These are phyloP conservation scores for Leptopilina boulardi DNA, from an alignment of 1,140 invertebrate genomes.

Conservation along the genomic window DNA sequence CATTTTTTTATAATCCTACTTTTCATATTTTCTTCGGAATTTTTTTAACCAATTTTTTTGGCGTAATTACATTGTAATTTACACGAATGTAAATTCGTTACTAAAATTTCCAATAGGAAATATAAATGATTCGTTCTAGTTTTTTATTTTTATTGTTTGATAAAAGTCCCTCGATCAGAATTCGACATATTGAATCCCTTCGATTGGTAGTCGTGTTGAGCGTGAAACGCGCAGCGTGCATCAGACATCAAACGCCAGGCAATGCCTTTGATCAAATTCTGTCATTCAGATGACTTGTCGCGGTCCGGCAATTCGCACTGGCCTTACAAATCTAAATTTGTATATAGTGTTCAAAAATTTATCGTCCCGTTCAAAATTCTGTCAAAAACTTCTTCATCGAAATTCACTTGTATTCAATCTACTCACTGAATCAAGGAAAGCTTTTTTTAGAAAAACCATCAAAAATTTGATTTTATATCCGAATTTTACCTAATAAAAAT, in stretches of 20 bases:
- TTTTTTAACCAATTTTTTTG: no score
- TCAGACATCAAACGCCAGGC: constrained; percentile 27
- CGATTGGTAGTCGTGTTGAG: neutral
- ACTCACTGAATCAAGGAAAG: no score
- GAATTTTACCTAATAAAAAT: no score
- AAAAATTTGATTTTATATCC: no score
- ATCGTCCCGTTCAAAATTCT: neutral
- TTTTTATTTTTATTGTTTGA: neutral
- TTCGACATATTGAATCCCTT: neutral
- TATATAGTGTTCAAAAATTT: neutral
- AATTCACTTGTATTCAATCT: neutral
- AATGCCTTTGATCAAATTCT: constrained; percentile 19
- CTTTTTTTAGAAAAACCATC: no score
- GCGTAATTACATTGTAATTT: no score
- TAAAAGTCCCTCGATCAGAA: neutral
- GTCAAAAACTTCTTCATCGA: neutral
- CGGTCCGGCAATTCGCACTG: neutral
- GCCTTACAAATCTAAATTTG: neutral
- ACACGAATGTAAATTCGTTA: no score
- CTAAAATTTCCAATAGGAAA: neutral
- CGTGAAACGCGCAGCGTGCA: constrained; percentile 18
- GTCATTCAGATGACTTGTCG: constrained; percentile 15
- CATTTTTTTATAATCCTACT: no score
- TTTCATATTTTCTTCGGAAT: no score
- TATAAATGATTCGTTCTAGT: neutral